Evolutionary conservation across 2,888 invertebrate genomes (phyloP), one percentile per base, ranked within the genome.

Genomic region (Octonoba sinensis): DNA sequence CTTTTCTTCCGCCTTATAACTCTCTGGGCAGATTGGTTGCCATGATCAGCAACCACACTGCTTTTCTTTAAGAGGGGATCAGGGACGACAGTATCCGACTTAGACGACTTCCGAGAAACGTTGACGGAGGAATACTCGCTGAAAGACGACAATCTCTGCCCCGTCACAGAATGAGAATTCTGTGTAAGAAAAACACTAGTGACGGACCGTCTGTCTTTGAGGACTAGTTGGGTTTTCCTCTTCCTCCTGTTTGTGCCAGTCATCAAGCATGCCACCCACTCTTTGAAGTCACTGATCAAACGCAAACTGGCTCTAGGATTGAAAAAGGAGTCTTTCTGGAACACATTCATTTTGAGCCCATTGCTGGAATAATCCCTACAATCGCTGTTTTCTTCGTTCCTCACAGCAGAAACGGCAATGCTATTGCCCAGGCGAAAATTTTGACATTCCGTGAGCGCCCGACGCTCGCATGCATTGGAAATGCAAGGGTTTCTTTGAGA

Each of bases 221-320:
- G 22, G 44, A 82, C 65, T 13, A 75, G 27, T 27, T 62, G 49
- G 12, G 16, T 72, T 27, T 62, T 60, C 27, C 36, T 54, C n/a
- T 69, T 82, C 13, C 46, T 62, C 22, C 65, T 54, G 24, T 64
- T 75, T 20, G 81, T 75, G 8, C 81, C 81, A 36, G 70, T 27
- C 11, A 82, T 46, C 16, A 74, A 64, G 44, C 81, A 82, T 13
- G 74, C 57, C 1, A 82, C 81, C 81, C 81, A 82, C 12, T 82
- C 81, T 60, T 82, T 82, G n/a, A 60, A 27, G 1, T 36, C 64
- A 51, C 18, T 70, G 18, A 82, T 82, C 0, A 82, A 70, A 16
- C 46, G 74, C 2, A 82, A 24, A 46, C 70, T 81, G n/a, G 67
- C n/a, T 62, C 73, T 67, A 12, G 73, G 74, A 20, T 67, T 51